Conservation (phyloP, 2,113 vertebrate genomes). For the Ochotona princeps region DNA sequence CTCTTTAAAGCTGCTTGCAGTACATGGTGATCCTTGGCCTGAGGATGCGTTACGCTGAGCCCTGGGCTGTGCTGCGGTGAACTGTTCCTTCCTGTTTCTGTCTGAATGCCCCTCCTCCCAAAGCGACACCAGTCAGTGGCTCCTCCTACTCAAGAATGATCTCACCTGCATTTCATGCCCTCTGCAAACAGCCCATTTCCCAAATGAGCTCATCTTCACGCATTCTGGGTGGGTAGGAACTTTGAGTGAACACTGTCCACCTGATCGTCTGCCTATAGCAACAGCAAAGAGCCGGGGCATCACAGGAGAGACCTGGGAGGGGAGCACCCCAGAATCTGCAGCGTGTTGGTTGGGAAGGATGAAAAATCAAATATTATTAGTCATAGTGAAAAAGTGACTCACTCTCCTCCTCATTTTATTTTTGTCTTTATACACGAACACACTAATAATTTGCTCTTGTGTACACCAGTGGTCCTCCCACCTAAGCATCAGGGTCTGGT, state of each 20-base stretch:
- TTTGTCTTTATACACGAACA: neutral
- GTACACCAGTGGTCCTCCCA: neutral
- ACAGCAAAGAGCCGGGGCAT: neutral
- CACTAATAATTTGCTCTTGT: no score
- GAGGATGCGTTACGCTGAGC: rapidly evolving
- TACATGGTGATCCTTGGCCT: neutral
- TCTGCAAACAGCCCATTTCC: neutral
- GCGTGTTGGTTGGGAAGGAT: neutral
- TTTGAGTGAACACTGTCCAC: rapidly evolving
- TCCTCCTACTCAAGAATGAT: neutral
- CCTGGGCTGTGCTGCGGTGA: neutral
- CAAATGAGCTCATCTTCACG: neutral
- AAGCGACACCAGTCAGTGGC: neutral
- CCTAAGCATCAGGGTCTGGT: no score
- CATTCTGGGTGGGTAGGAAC: neutral
- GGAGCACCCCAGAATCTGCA: neutral
- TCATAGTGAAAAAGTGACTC: neutral
- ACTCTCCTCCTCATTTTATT: neutral
- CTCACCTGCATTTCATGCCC: neutral
- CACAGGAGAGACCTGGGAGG: neutral
- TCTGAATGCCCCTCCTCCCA: neutral
- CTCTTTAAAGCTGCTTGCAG: no score
- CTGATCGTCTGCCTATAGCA: no score
- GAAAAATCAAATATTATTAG: neutral
- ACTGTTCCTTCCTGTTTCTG: neutral